These are phyloP conservation scores for Acrocephalus kingi DNA, from an alignment of 2,113 vertebrate genomes.

Conservation along the genomic window DNA sequence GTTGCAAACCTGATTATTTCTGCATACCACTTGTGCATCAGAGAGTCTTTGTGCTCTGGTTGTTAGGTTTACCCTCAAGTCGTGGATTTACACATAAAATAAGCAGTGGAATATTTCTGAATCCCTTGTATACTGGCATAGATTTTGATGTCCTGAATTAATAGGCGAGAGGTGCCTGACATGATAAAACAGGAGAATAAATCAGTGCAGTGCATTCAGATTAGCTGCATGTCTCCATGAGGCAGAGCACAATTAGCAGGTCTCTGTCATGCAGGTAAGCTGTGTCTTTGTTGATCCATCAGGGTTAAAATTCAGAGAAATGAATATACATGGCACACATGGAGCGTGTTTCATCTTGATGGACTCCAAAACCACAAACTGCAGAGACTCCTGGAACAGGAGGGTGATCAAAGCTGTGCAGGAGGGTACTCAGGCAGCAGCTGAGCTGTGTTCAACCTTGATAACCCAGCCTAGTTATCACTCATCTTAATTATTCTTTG, in stretches of 20 bases:
- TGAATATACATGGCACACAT: constrained; percentile 29
- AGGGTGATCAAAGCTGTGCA: constrained; percentile 51
- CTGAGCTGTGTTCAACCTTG: background rate
- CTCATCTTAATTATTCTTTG: constrained; percentile 1
- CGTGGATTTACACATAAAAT: background rate
- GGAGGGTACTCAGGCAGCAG: background rate
- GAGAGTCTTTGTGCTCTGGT: background rate
- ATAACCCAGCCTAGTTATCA: background rate
- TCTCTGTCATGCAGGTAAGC: constrained; percentile 23
- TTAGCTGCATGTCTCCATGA: background rate
- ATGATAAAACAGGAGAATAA: background rate
- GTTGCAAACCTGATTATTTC: background rate
- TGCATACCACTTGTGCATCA: background rate
- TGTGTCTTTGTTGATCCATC: constrained; percentile 13
- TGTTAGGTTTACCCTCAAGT: background rate
- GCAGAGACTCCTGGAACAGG: background rate
- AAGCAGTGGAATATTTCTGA: background rate
- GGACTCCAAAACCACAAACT: background rate
- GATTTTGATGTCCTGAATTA: constrained; percentile 45
- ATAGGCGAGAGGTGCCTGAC: background rate
- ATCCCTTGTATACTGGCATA: background rate
- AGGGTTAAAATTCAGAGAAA: background rate
- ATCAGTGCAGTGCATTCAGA: background rate
- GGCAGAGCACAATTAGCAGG: constrained; percentile 27
- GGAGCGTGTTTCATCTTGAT: constrained; percentile 21